phyloP scores from a whole-genome alignment of 2,888 invertebrate genomes.

The Bugulina stolonifera region DNA sequence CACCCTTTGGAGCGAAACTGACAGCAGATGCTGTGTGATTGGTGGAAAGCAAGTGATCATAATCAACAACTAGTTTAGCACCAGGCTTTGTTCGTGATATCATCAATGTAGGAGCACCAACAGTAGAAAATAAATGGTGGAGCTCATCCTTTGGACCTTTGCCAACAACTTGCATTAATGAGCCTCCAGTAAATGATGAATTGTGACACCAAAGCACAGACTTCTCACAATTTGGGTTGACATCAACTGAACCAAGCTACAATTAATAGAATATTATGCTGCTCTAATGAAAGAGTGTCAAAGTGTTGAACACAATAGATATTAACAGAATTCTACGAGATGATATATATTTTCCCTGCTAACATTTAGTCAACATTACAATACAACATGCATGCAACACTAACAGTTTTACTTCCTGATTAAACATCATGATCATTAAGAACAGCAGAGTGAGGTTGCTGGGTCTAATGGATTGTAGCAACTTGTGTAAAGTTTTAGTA shows the following conservation, averaged over 20 bases:
- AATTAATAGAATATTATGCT: not conserved
- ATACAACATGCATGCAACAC: no score
- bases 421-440: no score
- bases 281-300: not conserved
- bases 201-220: not conserved
- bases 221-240: not conserved
- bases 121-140: conserved; percentile 67
- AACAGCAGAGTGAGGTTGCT: no score
- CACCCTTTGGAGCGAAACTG: not conserved
- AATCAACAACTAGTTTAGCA: conserved; percentile 56
- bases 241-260: not conserved
- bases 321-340: no score
- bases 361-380: no score
- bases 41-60: conserved; percentile 51
- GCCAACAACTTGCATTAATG: conserved; percentile 56
- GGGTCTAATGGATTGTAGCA: no score
- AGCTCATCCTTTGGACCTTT: conserved; percentile 60
- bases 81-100: conserved; percentile 57
- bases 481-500: no score
- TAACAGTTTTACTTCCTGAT: no score
- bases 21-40: not conserved
- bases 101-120: conserved; percentile 60
- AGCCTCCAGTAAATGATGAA: conserved; percentile 8
- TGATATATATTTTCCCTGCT: no score
- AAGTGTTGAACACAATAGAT: not conserved